These are phyloP conservation scores for Misgurnus mizolepis DNA, from an alignment of 2,113 vertebrate genomes.

Conservation along the genomic window DNA sequence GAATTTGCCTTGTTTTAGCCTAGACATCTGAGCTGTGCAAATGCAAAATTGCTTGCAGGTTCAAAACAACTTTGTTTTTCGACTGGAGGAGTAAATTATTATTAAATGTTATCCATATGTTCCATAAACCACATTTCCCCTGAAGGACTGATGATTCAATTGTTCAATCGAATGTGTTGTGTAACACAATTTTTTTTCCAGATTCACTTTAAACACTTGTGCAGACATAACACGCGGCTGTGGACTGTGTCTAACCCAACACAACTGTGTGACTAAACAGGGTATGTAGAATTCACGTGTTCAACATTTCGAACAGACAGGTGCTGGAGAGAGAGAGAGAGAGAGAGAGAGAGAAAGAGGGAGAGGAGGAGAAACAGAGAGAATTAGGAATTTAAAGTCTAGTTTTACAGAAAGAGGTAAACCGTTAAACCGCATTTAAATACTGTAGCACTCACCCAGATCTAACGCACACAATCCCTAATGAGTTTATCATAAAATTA, in stretches of 20 bases:
- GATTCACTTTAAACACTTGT: background rate
- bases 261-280: constrained; percentile 52
- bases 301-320: constrained; percentile 67
- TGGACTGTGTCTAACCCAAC: constrained; percentile 48
- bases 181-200: background rate
- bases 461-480: background rate
- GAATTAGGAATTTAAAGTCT: background rate
- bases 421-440: constrained; percentile 55
- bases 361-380: background rate
- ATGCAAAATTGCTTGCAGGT: no score
- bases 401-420: constrained; percentile 57
- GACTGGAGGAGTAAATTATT: no score
- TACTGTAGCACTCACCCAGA: background rate
- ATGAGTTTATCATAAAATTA: background rate
- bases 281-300: constrained; percentile 29
- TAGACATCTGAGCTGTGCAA: no score
- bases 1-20: no score
- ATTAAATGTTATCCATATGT: background rate
- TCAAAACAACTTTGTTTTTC: no score
- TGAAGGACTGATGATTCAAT: background rate
- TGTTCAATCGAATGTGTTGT: background rate
- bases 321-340: constrained; percentile 48
- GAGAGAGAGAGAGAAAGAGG: background rate
- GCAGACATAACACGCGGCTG: background rate
- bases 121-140: background rate